Evolutionary conservation across 2,888 invertebrate genomes (phyloP).

Genomic region (Clitarchus hookeri): DNA sequence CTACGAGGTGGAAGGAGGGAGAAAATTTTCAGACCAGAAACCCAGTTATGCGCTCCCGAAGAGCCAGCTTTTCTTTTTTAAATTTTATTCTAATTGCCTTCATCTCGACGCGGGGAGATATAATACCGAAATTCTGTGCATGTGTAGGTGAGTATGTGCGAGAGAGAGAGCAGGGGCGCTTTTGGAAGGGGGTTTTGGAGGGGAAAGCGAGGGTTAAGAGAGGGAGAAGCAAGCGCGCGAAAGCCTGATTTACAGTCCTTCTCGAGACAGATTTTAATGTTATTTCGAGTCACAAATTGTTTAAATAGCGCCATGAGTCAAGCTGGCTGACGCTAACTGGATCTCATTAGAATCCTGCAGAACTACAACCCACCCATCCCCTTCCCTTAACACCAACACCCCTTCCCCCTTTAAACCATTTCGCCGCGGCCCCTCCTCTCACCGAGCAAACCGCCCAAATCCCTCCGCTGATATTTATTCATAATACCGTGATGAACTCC

Average conservation of each 20-base stretch:
- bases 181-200: conserved; percentile 7
- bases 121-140: conserved; percentile 27
- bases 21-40: conserved; percentile 5
- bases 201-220: conserved; percentile 25
- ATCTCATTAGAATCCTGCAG: conserved; percentile 54
- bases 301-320: conserved; percentile 61
- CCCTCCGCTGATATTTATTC: conserved; percentile 57
- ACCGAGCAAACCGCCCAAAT: conserved; percentile 1
- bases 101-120: conserved; percentile 20
- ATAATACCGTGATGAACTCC: conserved; percentile 57
- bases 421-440: background rate
- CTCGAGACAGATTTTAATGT: conserved; percentile 58
- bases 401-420: background rate
- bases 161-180: conserved; percentile 25
- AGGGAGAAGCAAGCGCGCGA: conserved; percentile 48
- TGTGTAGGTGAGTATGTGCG: conserved; percentile 26
- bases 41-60: conserved; percentile 20
- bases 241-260: conserved; percentile 59
- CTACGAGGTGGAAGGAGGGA: background rate
- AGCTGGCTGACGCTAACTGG: conserved; percentile 56
- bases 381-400: conserved; percentile 39
- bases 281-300: conserved; percentile 61
- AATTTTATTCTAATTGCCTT: conserved; percentile 17
- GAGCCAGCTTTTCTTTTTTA: conserved; percentile 25
- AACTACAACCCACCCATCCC: conserved; percentile 26